A percentile compares a stretch with the other conserved stretches of the same genome.
Evolutionary conservation across 2,113 vertebrate species (phyloP).

Genomic region (Todiramphus chloris): DNA sequence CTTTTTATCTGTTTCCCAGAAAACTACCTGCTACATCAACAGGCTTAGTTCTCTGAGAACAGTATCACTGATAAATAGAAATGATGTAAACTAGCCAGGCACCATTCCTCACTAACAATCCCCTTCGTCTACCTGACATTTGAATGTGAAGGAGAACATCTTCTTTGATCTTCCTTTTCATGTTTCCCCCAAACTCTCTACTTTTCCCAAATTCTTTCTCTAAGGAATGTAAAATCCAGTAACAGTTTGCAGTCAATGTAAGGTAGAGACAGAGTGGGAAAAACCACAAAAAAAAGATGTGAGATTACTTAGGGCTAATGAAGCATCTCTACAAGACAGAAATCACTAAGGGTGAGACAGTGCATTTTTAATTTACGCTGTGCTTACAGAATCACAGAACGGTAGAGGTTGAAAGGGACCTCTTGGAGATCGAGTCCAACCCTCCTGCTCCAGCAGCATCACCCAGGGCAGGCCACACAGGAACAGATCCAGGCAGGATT

Average conservation of each 20-base stretch:
- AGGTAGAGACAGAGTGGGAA: background rate
- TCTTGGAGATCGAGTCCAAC: too few relatives aligned
- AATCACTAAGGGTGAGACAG: background rate
- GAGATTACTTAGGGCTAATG: background rate
- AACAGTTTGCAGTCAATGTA: background rate
- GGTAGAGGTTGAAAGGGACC: too few relatives aligned
- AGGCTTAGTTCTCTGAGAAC: background rate
- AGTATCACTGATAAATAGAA: background rate
- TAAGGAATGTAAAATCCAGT: background rate
- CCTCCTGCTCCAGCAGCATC: too few relatives aligned
- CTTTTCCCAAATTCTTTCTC: background rate
- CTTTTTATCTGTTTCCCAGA: background rate
- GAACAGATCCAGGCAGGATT: too few relatives aligned
- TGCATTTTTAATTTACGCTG: background rate
- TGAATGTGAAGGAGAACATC: background rate
- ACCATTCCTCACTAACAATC: background rate
- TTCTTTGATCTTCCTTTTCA: background rate
- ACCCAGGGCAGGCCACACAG: too few relatives aligned
- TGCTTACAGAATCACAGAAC: background rate
- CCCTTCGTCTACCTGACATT: background rate
- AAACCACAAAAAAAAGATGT: background rate
- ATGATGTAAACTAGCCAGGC: background rate
- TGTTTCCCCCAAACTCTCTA: rapidly evolving
- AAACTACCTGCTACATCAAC: background rate
- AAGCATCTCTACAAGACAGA: background rate